Evolutionary conservation across 1,140 invertebrate genomes (phyloP).

Genomic region (Solenopsis invicta): DNA sequence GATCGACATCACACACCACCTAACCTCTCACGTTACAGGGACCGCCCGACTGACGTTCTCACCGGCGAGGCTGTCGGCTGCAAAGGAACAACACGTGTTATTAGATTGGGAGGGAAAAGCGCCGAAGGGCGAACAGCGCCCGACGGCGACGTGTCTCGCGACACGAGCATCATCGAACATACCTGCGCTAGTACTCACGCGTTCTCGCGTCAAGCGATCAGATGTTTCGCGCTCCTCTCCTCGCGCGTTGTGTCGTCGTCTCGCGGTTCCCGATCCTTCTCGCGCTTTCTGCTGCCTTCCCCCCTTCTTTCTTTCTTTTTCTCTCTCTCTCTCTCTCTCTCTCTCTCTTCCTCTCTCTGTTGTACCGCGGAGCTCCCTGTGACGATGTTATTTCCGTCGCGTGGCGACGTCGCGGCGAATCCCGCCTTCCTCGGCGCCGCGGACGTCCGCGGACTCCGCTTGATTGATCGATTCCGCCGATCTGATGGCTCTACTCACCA

Average conservation of each 20-base stretch:
- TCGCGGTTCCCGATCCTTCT: neutral
- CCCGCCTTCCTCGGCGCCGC: neutral
- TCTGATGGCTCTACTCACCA: no score
- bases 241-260: neutral
- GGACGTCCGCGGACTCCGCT: no score
- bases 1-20: neutral
- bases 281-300: neutral
- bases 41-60: no score
- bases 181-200: neutral
- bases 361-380: no score
- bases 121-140: neutral
- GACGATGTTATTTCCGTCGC: conserved; percentile 23
- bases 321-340: neutral
- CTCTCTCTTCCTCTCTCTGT: neutral
- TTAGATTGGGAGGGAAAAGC: neutral
- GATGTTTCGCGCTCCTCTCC: conserved; percentile 13
- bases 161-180: neutral
- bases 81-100: conserved; percentile 10
- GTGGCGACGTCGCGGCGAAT: neutral
- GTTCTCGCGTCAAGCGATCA: neutral
- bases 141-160: neutral
- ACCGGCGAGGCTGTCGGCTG: neutral
- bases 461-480: no score
- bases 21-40: conserved; percentile 18
- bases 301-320: neutral